These are phyloP conservation scores for Trachemys scripta DNA, from an alignment of 2,113 vertebrate genomes.

Conservation along the genomic window DNA sequence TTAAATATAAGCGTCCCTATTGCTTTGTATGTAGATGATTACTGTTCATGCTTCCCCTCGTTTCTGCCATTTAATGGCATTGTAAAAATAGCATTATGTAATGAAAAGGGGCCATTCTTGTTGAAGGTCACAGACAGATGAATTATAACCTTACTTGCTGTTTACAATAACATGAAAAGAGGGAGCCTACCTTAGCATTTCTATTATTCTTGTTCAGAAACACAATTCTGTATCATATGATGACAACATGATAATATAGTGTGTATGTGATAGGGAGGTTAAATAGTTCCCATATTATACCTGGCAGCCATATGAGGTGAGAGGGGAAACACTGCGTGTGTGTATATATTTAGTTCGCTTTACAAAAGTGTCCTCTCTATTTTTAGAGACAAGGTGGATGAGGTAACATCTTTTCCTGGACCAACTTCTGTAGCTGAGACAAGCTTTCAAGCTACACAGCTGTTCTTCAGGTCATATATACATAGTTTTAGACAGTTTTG, in stretches of 20 bases:
- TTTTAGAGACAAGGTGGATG: neutral
- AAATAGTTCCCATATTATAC: neutral
- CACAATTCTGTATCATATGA: neutral
- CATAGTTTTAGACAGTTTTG: neutral
- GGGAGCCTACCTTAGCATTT: neutral
- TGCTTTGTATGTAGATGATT: constrained; percentile 63
- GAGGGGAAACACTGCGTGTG: neutral
- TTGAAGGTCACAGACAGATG: constrained; percentile 57
- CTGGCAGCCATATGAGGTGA: neutral
- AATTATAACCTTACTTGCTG: constrained; percentile 66
- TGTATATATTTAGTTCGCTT: neutral
- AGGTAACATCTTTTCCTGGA: neutral
- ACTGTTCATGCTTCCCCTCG: constrained; percentile 41
- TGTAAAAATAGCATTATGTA: constrained; percentile 71
- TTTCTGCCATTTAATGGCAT: constrained; percentile 69
- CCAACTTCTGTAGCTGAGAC: neutral
- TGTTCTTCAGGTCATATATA: too few relatives aligned
- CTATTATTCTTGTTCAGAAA: neutral
- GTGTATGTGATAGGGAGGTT: neutral
- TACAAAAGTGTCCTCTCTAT: neutral
- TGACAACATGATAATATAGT: neutral
- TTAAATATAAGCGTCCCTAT: constrained; percentile 6
- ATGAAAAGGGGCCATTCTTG: constrained; percentile 61
- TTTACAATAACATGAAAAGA: constrained; percentile 60
- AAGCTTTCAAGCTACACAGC: neutral